phyloP scores from a whole-genome alignment of 2,797 vertebrate genomes.

The Triplophysa yarkandensis region DNA sequence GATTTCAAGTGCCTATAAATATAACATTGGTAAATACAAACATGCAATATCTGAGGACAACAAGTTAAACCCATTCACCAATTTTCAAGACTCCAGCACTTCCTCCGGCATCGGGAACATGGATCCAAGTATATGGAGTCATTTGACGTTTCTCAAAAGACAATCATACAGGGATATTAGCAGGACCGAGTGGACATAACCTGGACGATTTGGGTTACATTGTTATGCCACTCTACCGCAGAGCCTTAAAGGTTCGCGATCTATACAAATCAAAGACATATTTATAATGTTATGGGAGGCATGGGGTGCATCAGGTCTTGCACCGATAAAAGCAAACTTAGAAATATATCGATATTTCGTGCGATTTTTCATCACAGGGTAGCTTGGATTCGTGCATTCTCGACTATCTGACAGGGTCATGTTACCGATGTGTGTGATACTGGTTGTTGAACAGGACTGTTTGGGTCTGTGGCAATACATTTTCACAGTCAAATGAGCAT shows the following conservation, averaged over 20 bases:
- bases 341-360: constrained; percentile 4
- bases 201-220: constrained; percentile 6
- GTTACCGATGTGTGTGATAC: constrained; percentile 29
- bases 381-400: constrained; percentile 14
- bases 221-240: constrained; percentile 9
- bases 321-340: constrained; percentile 1
- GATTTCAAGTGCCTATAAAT: constrained; percentile 53
- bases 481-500: constrained; percentile 26
- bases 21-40: constrained; percentile 35
- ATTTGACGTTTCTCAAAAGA: constrained; percentile 18
- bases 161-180: constrained; percentile 17
- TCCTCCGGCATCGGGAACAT: not conserved
- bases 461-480: constrained; percentile 50
- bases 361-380: not conserved
- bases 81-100: constrained; percentile 14
- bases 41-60: constrained; percentile 15
- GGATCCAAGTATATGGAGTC: not conserved
- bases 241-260: constrained; percentile 34
- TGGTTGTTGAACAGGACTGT: constrained; percentile 40
- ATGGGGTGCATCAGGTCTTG: constrained; percentile 1
- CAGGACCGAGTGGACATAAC: not conserved
- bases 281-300: not conserved
- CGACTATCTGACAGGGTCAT: constrained; percentile 33
- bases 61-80: constrained; percentile 7
- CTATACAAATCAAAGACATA: not conserved